Evolutionary conservation across 2,113 vertebrate species (phyloP).

Genomic region (Cisticola juncidis): DNA sequence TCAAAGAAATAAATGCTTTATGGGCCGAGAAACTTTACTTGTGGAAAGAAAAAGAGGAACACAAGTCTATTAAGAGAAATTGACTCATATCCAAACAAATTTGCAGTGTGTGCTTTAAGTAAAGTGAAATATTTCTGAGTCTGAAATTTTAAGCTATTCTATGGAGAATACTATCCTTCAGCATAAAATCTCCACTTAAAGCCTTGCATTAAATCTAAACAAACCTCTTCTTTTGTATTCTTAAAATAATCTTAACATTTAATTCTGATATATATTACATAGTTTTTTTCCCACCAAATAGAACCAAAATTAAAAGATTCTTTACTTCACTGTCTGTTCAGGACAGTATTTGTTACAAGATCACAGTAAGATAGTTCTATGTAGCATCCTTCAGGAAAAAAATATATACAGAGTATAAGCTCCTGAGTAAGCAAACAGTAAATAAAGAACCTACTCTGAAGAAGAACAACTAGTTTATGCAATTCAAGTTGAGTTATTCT

Average conservation of each 20-base stretch:
- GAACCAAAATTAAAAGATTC: not conserved
- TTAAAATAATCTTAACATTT: not conserved
- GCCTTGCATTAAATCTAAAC: not conserved
- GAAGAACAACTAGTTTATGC: not conserved
- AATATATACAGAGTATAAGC: not conserved
- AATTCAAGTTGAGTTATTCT: not conserved
- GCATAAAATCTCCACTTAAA: not conserved
- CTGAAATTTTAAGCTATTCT: not conserved
- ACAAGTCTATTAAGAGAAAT: not conserved
- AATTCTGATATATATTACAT: not conserved
- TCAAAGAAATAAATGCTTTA: not conserved
- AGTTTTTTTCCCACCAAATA: not conserved
- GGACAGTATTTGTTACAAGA: not conserved
- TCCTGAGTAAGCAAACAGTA: not conserved
- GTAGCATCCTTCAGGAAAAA: not conserved
- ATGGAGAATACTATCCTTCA: not conserved
- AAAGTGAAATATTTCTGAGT: not conserved
- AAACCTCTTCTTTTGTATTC: not conserved
- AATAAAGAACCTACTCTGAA: not conserved
- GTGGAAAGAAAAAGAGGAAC: not conserved
- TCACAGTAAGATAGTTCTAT: fast-evolving
- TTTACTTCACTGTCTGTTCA: not conserved
- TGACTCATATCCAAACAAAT: not conserved
- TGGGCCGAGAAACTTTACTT: not conserved
- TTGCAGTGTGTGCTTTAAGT: not conserved